These are phyloP conservation scores for Indri indri DNA, from an alignment of 2,113 vertebrate species.

Conservation along the genomic window DNA sequence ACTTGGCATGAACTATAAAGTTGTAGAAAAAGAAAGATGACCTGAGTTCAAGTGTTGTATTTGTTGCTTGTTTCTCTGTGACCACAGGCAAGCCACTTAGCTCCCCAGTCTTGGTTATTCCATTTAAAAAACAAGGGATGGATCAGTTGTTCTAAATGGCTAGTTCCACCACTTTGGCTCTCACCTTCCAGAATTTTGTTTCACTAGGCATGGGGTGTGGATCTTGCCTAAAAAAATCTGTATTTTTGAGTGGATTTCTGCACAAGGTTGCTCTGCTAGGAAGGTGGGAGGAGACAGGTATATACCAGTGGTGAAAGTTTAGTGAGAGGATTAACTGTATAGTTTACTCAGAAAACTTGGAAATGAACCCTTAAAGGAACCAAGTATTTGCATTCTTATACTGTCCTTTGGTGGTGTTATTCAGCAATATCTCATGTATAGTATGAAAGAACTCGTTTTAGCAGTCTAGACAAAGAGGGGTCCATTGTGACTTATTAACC, in stretches of 20 bases:
- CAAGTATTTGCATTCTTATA: neutral
- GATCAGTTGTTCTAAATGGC: neutral
- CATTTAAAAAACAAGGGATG: neutral
- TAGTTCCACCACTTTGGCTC: neutral
- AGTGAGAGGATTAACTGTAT: neutral
- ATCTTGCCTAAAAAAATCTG: neutral
- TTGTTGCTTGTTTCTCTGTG: neutral
- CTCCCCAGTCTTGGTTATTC: neutral
- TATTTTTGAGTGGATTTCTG: neutral
- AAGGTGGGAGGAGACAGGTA: neutral
- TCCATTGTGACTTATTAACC: neutral
- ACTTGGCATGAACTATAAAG: neutral
- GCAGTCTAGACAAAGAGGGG: neutral
- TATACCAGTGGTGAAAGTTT: neutral
- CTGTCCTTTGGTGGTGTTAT: neutral
- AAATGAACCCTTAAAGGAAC: neutral
- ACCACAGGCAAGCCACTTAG: neutral
- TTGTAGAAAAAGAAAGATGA: neutral
- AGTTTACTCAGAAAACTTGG: conserved; percentile 28
- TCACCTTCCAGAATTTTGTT: neutral
- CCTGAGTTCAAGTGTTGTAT: neutral
- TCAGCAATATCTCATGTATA: neutral
- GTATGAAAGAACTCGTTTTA: neutral
- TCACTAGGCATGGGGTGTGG: neutral
- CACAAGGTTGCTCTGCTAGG: neutral